Conservation (phyloP, 2,797 vertebrate species). For the Poeciliopsis presidionis region DNA sequence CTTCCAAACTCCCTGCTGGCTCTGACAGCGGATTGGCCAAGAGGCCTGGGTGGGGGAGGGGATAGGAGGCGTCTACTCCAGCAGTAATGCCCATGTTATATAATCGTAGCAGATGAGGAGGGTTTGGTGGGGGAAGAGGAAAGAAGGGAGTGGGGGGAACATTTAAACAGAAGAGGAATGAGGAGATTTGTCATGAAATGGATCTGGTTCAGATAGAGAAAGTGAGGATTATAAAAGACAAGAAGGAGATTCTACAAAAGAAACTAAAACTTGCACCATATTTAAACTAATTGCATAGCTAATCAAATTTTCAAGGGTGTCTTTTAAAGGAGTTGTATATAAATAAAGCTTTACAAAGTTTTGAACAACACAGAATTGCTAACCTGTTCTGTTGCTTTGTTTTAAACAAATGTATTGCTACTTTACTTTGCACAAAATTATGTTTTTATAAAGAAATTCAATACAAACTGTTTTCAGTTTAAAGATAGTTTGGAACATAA, state of each 20-base stretch:
- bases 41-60: conserved; percentile 27
- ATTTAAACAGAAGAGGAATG: conserved; percentile 12
- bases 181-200: conserved; percentile 22
- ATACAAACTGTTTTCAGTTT: background rate
- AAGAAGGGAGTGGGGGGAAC: conserved; percentile 19
- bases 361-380: background rate
- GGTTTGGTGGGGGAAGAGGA: conserved; percentile 29
- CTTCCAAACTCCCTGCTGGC: conserved; percentile 64
- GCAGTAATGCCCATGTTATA: conserved; percentile 70
- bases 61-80: conserved; percentile 29
- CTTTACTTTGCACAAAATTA: background rate
- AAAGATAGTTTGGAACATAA: background rate
- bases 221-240: conserved; percentile 51
- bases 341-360: background rate
- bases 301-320: background rate
- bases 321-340: background rate
- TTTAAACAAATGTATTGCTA: background rate
- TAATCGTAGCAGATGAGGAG: conserved; percentile 68
- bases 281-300: background rate
- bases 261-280: conserved; percentile 15
- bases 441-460: background rate
- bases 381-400: background rate
- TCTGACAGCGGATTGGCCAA: conserved; percentile 64
- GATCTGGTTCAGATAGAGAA: conserved; percentile 50
- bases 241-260: conserved; percentile 46